Base-by-base conservation (phyloP, 1,140 invertebrate genomes). In the Pseudomyrmex gracilis region DNA sequence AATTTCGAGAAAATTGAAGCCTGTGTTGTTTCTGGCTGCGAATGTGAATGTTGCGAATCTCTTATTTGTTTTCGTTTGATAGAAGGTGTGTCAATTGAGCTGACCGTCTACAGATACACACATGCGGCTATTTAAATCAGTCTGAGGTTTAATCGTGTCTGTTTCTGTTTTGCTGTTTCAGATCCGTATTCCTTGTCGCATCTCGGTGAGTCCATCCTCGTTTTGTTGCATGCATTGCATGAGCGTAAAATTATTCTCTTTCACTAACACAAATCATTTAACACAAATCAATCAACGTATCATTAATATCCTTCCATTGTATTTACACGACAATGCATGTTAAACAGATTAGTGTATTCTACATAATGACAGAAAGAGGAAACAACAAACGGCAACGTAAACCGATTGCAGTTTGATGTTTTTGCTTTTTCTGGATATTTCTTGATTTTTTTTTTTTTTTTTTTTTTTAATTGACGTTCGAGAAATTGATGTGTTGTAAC, bases 101-200 rank as follows among this genome's bases (percentile, higher is more conserved):
- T 51, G 9, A 77, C 24, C 43, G n/a, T 47, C 20, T 43, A n/a
- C 64, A 10, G 7, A 47, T 13, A 15, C 22, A 34, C 22, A 34
- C 34, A 34, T 34, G 22, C 58, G 43, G 20, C 64, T 12, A 71
- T 20, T 71, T 9, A 57, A 80, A 47, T 78, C 15, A 45, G 7
- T 20, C 57, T 57, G 53, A 78, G 12, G 10, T 70, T 64, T 83
- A 83, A 83, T 76, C 45, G 17, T 78, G 17, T 61, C 12, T 68
- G 55, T 85, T 85, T 92, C 34, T 83, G 85, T 90, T 93, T 92
- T 92, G 78, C 77, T 93, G 92, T 94, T 94, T 92, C 93, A 94
- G 93, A 94, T 93, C 92, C 93, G 73, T 91, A 94, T 93, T 94
- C 91, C 73, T 92, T 91, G 89, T 94, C 93, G 74, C 93, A 93